Conservation (phyloP, 2,113 vertebrate genomes). For the Sturnus vulgaris region DNA sequence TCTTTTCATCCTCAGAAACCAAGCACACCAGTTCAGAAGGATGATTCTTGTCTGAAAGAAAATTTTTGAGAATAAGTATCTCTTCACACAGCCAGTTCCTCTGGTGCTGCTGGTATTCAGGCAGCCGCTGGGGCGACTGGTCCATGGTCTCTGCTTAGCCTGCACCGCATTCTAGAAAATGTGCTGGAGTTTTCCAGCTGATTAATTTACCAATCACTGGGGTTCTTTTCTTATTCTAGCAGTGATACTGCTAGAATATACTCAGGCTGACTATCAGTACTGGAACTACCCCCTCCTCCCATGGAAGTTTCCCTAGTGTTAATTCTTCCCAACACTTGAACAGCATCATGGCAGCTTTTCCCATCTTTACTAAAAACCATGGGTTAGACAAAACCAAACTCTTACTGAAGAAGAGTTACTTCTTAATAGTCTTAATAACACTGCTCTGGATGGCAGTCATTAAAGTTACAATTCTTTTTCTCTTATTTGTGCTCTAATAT, state of each 20-base stretch:
- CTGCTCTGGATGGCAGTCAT: background rate
- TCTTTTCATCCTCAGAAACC: slow-evolving; percentile 95
- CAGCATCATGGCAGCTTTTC: background rate
- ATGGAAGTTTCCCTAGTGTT: background rate
- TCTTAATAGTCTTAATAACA: background rate
- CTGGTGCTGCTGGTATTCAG: background rate
- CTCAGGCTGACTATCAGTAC: background rate
- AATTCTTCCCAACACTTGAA: background rate
- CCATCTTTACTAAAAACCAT: background rate
- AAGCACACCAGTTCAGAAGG: slow-evolving; percentile 94
- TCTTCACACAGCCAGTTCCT: background rate
- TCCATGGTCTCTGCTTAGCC: background rate
- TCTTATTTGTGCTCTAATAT: background rate
- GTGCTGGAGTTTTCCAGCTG: background rate
- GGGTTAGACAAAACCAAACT: background rate
- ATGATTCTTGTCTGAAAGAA: slow-evolving; percentile 85
- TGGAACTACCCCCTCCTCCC: background rate
- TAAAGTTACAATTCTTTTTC: background rate
- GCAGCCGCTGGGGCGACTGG: background rate
- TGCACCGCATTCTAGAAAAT: background rate
- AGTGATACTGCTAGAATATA: too few relatives aligned
- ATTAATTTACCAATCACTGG: background rate
- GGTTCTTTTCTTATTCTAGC: background rate
- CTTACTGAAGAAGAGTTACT: background rate
- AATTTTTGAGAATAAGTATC: background rate